Conservation (phyloP, 2,888 invertebrate genomes). For the Trichacis sp. region DNA sequence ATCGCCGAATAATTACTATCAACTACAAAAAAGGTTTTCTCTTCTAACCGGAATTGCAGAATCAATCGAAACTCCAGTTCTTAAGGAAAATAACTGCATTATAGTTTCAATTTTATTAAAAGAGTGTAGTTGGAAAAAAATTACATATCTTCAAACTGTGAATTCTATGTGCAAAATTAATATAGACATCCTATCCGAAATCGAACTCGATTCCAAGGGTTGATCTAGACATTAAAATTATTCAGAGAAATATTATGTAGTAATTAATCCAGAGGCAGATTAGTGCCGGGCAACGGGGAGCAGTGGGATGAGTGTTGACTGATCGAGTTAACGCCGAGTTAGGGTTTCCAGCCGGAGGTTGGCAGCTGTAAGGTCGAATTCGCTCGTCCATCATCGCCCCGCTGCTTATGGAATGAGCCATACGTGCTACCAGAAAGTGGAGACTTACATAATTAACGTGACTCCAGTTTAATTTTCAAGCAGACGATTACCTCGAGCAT, state of each 20-base stretch:
- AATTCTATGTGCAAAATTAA: too few relatives aligned
- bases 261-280: conserved; percentile 65
- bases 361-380: conserved; percentile 57
- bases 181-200: not conserved
- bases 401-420: conserved; percentile 49
- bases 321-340: conserved; percentile 67
- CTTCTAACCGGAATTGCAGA: too few relatives aligned
- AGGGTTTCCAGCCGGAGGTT: conserved; percentile 64
- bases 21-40: too few relatives aligned
- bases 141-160: too few relatives aligned
- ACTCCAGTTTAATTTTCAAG: conserved; percentile 67
- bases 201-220: conserved; percentile 6
- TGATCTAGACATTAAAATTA: conserved; percentile 57
- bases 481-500: conserved; percentile 57
- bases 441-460: conserved; percentile 66
- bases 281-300: conserved; percentile 55
- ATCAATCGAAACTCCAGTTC: too few relatives aligned
- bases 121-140: too few relatives aligned
- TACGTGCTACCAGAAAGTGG: conserved; percentile 49
- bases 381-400: conserved; percentile 61
- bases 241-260: conserved; percentile 58
- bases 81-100: too few relatives aligned
- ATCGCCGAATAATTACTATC: too few relatives aligned
- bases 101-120: too few relatives aligned
- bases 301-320: conserved; percentile 62